Base-by-base conservation (phyloP, 2,797 vertebrate species). In the Leuciscus waleckii region DNA sequence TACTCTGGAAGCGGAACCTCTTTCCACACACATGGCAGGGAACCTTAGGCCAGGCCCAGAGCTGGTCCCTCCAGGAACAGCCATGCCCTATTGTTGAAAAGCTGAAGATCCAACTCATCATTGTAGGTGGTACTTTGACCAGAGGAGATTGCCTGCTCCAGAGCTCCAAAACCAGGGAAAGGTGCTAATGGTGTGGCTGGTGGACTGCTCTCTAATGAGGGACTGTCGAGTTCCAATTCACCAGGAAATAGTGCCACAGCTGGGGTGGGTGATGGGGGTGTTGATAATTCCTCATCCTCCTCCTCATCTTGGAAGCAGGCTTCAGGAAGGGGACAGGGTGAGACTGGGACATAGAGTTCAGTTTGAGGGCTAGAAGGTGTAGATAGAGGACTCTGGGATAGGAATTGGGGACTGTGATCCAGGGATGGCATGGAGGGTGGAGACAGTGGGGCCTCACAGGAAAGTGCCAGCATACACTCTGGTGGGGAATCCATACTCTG, bases 1-100 rank as follows among this genome's bases (percentile, higher is more conserved):
- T 98, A 89, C 97, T 98, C 93, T 98, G 97, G 93, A 98, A 98
- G 82, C 97, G 91, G 90, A 98, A 98, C 89, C 97, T 95, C 92
- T 98, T 98, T 76, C 97, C 97, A 9, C 97, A 98, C 13, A 98
- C 96, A 1, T 95, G 95, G 87, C 97, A 98, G 3, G 97, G 90
- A 96, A 98, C 84, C 94, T 96, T 70, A 95, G 93, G 0, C 92
- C 89, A 10, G 94, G 93, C 10, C 94, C 93, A 0, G 91, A 77
- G 3, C 89, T 58, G 37, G 79, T 74, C 7, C 90, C 87, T 88
- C 87, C 84, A 21, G 86, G 58, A 5, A 78, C n/a, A 75, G 89
- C 86, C 14, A 92, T 88, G 0, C 92, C 91, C 32, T 96, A 56
- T 93, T 94, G 91, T 96, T 97, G 90, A 97, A 97, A 81, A 95